A percentile compares a stretch with the other conserved stretches of the same genome.
phyloP scores from a whole-genome alignment of 1,140 invertebrate genomes.

The Drosophila orena region DNA sequence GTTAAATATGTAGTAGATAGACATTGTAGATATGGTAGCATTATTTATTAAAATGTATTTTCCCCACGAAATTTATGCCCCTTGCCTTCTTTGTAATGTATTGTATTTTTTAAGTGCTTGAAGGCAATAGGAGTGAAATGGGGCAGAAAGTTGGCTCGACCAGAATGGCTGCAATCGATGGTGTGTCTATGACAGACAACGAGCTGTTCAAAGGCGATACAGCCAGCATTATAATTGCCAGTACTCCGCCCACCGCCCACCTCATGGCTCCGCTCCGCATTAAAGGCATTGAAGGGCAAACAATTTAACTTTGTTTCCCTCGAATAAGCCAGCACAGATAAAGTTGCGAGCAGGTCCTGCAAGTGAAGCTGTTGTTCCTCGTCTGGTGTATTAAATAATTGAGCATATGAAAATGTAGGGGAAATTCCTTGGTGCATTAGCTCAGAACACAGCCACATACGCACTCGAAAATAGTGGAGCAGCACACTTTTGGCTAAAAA shows the following conservation, averaged over 20 bases:
- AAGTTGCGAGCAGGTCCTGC: constrained; percentile 16
- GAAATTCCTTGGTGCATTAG: constrained; percentile 66
- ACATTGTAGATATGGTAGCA: no score
- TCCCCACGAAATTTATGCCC: no score
- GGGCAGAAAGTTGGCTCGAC: constrained; percentile 61
- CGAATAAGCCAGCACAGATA: constrained; percentile 24
- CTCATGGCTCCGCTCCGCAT: constrained; percentile 22
- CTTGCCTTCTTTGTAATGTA: neutral
- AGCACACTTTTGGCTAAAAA: constrained; percentile 61
- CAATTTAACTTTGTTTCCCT: constrained; percentile 21
- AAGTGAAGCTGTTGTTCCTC: constrained; percentile 38
- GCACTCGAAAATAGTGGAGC: neutral
- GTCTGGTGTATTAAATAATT: constrained; percentile 71
- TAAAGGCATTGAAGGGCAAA: constrained; percentile 58
- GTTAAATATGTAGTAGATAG: no score
- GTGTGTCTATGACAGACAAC: constrained; percentile 73
- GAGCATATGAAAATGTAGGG: constrained; percentile 73
- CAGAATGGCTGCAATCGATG: constrained; percentile 62
- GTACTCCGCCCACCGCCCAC: constrained; percentile 2
- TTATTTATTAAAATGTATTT: no score
- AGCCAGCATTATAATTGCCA: constrained; percentile 67
- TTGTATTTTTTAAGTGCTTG: constrained; percentile 11
- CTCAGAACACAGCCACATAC: constrained; percentile 21
- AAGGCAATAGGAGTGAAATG: constrained; percentile 42
- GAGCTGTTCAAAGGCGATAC: constrained; percentile 68